Evolutionary conservation across 2,113 vertebrate species (phyloP).

Genomic region (Sinocyclocheilus maitianheensis): DNA sequence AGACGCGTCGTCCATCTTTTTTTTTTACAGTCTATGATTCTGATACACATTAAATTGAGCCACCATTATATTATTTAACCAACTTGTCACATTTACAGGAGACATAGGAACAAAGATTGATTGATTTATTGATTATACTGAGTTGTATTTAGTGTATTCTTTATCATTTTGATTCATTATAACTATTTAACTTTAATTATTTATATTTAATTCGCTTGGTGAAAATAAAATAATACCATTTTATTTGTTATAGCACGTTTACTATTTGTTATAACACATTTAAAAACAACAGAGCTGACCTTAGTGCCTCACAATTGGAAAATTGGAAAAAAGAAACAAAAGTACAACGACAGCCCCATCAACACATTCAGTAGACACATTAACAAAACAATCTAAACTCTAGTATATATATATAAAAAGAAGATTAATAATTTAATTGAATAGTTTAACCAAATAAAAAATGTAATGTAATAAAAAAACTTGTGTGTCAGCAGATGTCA

Average conservation of each 20-base stretch:
- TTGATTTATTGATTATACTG: neutral
- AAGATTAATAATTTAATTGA: too few relatives aligned
- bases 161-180: neutral
- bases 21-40: too few relatives aligned
- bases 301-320: too few relatives aligned
- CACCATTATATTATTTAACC: neutral
- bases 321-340: too few relatives aligned
- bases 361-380: neutral
- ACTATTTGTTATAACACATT: neutral
- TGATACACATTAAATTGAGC: neutral
- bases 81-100: neutral
- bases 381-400: neutral
- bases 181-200: neutral
- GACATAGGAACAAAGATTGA: too few relatives aligned
- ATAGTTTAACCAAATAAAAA: neutral
- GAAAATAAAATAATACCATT: neutral
- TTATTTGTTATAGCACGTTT: neutral
- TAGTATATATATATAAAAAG: neutral
- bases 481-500: constrained; percentile 13
- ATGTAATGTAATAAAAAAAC: too few relatives aligned
- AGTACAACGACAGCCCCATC: neutral
- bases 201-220: neutral
- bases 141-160: neutral
- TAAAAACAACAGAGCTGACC: neutral
- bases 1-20: too few relatives aligned